Percentiles rank a stretch among this genome's conserved stretches.
Evolutionary conservation across 2,797 vertebrate genomes (phyloP).

Genomic region (Numenius phaeopus): DNA sequence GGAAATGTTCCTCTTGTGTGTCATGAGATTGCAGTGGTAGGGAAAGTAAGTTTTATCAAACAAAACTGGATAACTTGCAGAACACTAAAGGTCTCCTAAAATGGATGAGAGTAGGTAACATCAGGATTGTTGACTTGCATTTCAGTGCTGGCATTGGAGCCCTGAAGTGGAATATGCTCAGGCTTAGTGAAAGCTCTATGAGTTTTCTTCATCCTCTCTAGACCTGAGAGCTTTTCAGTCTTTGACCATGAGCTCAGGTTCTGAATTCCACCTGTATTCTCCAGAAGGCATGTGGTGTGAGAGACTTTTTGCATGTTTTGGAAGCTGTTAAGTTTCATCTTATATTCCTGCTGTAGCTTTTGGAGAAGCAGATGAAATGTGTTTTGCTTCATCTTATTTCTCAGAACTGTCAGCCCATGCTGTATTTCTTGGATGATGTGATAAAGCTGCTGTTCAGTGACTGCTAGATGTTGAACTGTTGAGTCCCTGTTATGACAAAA

Average conservation of each 20-base stretch:
- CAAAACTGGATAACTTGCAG: not conserved
- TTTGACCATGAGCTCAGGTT: not conserved
- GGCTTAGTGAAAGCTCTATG: not conserved
- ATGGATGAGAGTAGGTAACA: not conserved
- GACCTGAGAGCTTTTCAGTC: not conserved
- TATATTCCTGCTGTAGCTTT: not conserved
- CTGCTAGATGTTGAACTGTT: not conserved
- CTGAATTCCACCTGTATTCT: not conserved
- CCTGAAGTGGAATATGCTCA: not conserved
- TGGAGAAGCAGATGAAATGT: not conserved
- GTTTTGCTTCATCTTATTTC: not conserved
- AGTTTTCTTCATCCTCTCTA: not conserved
- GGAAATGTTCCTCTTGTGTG: accelerated
- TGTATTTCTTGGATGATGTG: not conserved
- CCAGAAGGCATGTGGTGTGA: not conserved
- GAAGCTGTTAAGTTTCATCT: not conserved
- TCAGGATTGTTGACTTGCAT: not conserved
- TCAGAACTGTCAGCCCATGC: not conserved
- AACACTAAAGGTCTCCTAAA: not conserved
- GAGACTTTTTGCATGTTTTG: not conserved
- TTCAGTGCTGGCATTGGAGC: not conserved
- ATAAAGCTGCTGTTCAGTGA: not conserved
- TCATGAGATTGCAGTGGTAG: not conserved
- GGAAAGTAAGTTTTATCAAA: not conserved
- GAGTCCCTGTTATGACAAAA: not conserved